A percentile compares a stretch with the other conserved stretches of the same genome.
Evolutionary conservation across 1,140 invertebrate species (phyloP).

Genomic region (Eubasilissa regina): DNA sequence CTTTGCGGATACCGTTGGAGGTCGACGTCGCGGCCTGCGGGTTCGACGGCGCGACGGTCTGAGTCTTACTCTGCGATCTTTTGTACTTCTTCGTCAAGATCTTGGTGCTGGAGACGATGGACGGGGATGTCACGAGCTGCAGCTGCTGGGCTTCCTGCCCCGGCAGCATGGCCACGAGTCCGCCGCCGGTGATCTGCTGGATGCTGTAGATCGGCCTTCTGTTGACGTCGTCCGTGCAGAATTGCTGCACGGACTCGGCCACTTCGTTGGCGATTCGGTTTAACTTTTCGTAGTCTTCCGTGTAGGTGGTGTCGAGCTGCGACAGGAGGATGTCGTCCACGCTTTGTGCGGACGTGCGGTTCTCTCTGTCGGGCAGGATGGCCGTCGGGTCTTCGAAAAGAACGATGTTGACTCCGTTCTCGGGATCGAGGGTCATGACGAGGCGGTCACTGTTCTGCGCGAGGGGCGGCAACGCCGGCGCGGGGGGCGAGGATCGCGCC

Average conservation of each 20-base stretch:
- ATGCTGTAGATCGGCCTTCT: conserved; percentile 72
- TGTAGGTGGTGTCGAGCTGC: conserved; percentile 78
- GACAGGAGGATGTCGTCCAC: conserved; percentile 83
- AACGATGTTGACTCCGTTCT: conserved; percentile 67
- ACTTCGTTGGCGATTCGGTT: conserved; percentile 83
- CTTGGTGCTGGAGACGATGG: conserved; percentile 73
- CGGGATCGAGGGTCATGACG: conserved; percentile 65
- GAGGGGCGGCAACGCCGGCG: conserved; percentile 64
- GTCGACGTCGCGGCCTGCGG: conserved; percentile 71
- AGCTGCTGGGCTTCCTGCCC: conserved; percentile 69
- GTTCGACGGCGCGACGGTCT: conserved; percentile 64
- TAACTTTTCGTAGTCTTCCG: conserved; percentile 82
- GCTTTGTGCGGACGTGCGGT: conserved; percentile 76
- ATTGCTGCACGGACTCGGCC: conserved; percentile 79
- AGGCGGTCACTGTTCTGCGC: conserved; percentile 65
- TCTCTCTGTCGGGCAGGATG: conserved; percentile 69
- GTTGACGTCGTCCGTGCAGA: conserved; percentile 77
- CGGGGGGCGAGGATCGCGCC: conserved; percentile 66
- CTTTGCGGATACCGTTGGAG: conserved; percentile 80
- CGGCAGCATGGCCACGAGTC: conserved; percentile 70
- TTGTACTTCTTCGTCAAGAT: conserved; percentile 72
- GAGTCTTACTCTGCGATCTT: conserved; percentile 67
- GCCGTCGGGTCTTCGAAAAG: conserved; percentile 68
- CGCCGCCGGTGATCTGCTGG: conserved; percentile 68
- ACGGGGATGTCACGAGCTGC: conserved; percentile 70